Percentiles rank a stretch among this genome's conserved stretches.
phyloP scores from a whole-genome alignment of 2,888 invertebrate species.

The Torymus aiolomorphi region DNA sequence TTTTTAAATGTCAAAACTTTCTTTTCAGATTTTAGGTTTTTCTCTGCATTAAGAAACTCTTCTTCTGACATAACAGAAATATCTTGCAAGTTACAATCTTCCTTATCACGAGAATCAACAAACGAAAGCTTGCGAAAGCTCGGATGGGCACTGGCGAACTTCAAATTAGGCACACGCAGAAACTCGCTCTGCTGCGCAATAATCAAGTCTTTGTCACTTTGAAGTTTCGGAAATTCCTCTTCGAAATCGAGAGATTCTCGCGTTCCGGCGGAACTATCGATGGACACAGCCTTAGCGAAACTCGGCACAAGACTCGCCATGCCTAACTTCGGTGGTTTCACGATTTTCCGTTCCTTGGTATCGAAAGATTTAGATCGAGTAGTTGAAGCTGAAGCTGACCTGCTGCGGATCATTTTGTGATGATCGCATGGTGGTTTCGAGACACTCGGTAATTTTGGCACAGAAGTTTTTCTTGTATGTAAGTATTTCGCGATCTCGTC shows the following conservation, averaged over 20 bases:
- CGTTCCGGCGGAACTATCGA: constrained; percentile 48
- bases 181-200: constrained; percentile 47
- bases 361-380: not conserved
- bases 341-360: not conserved
- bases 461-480: not conserved
- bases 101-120: constrained; percentile 59
- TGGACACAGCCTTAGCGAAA: constrained; percentile 55
- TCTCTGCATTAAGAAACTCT: constrained; percentile 5
- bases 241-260: constrained; percentile 48
- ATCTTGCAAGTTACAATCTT: constrained; percentile 23
- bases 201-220: not conserved
- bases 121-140: constrained; percentile 63
- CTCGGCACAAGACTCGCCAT: constrained; percentile 55
- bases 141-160: constrained; percentile 62
- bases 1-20: constrained; percentile 1
- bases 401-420: not conserved
- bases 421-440: not conserved
- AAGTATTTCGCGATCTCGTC: constrained; percentile 59
- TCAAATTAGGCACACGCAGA: constrained; percentile 65
- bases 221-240: constrained; percentile 2
- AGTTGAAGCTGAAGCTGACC: constrained; percentile 11
- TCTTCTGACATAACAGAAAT: constrained; percentile 13
- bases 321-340: constrained; percentile 55
- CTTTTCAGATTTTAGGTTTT: not conserved
- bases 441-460: constrained; percentile 32